A percentile compares a stretch with the other conserved stretches of the same genome.
phyloP scores from a whole-genome alignment of 2,888 invertebrate genomes.

The Asteroscopus sphinx region DNA sequence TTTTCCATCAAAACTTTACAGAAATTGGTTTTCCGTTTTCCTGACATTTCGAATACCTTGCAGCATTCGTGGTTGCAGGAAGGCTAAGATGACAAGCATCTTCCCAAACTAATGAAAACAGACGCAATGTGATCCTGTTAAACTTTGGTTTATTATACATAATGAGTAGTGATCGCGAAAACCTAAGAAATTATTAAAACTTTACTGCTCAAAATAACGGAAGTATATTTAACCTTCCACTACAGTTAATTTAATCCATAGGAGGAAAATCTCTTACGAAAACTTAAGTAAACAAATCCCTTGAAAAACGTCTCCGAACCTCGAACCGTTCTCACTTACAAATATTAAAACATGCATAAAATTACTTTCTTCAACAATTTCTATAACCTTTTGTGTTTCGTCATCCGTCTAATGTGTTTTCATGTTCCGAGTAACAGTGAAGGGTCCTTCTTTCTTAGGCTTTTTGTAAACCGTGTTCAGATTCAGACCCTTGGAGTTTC shows the following conservation, averaged over 20 bases:
- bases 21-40: too few species aligned
- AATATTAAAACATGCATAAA: conserved; percentile 85
- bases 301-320: conserved; percentile 31
- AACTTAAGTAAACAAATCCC: conserved; percentile 15
- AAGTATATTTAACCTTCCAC: too few species aligned
- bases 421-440: conserved; percentile 73
- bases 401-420: conserved; percentile 88
- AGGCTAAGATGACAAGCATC: too few species aligned
- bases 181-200: too few species aligned
- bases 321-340: conserved; percentile 66
- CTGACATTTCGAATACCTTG: too few species aligned
- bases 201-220: too few species aligned
- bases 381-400: conserved; percentile 80
- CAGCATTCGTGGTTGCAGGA: too few species aligned
- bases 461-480: conserved; percentile 81
- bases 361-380: conserved; percentile 68
- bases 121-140: too few species aligned
- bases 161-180: too few species aligned
- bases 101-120: too few species aligned
- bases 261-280: conserved; percentile 17
- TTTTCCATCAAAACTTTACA: too few species aligned
- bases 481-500: conserved; percentile 66
- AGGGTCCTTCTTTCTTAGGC: conserved; percentile 63
- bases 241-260: conserved; percentile 7
- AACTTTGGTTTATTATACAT: too few species aligned